phyloP scores from a whole-genome alignment of 1,140 invertebrate species.

The Argopecten irradians region DNA sequence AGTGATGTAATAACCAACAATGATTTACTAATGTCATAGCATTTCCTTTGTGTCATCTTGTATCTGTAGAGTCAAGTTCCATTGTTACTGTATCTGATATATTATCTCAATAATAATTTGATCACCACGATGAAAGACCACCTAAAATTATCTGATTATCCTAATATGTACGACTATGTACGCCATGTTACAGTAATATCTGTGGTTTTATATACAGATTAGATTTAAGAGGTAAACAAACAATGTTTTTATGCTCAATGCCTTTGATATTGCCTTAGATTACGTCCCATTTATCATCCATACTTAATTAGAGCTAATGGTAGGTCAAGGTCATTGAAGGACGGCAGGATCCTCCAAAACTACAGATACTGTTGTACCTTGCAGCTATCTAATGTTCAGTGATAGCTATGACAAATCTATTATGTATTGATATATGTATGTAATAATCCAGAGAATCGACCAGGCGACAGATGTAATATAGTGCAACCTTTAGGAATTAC shows the following conservation, averaged over 20 bases:
- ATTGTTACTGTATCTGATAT: too few relatives aligned
- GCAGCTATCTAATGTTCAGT: not conserved
- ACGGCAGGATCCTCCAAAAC: not conserved
- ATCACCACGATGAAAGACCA: not conserved
- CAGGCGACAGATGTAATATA: too few relatives aligned
- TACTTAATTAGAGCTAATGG: constrained; percentile 8
- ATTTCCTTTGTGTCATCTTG: too few relatives aligned
- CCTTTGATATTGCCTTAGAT: constrained; percentile 18
- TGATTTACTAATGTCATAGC: too few relatives aligned
- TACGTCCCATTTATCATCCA: not conserved
- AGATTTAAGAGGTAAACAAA: not conserved
- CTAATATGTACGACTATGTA: not conserved
- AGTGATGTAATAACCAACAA: too few relatives aligned
- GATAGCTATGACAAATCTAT: not conserved
- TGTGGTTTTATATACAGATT: not conserved
- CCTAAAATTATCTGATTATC: not conserved
- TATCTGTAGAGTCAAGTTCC: too few relatives aligned
- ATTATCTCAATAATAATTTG: not conserved
- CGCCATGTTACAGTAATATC: not conserved
- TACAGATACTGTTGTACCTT: not conserved
- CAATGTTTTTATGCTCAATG: not conserved
- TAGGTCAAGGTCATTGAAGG: not conserved
- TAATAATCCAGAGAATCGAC: not conserved
- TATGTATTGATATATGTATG: not conserved
- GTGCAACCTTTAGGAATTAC: too few relatives aligned